A percentile compares a stretch with the other conserved stretches of the same genome.
These are phyloP conservation scores for Chelonus formosanus DNA, from an alignment of 2,888 invertebrate species.

Conservation along the genomic window DNA sequence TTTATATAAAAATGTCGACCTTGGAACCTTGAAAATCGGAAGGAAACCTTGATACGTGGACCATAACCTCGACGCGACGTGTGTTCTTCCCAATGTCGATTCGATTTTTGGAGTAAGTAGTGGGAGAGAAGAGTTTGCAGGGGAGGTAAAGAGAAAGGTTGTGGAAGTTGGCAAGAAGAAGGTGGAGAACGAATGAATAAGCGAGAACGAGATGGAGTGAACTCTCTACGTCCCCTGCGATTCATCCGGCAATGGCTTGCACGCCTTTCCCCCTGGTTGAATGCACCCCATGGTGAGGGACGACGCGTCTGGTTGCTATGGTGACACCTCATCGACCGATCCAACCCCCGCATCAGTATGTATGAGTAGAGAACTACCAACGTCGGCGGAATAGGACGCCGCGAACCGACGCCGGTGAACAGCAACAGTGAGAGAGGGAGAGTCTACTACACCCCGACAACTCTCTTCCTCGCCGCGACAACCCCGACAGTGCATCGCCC, in stretches of 20 bases:
- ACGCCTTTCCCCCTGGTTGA: constrained; percentile 52
- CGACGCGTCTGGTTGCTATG: constrained; percentile 67
- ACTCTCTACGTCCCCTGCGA: constrained; percentile 47
- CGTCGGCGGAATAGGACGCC: constrained; percentile 16
- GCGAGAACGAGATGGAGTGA: constrained; percentile 3
- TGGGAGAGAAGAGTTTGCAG: not conserved
- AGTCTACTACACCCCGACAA: constrained; percentile 15
- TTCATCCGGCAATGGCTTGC: constrained; percentile 56
- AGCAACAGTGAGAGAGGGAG: constrained; percentile 16
- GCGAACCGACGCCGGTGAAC: constrained; percentile 13
- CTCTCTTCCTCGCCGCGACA: constrained; percentile 30
- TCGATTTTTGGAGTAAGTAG: constrained; percentile 32
- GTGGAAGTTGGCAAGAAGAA: not conserved
- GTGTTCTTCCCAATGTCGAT: constrained; percentile 30
- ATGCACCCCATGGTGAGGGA: constrained; percentile 67
- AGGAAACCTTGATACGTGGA: constrained; percentile 37
- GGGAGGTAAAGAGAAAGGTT: constrained; percentile 20
- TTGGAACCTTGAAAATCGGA: constrained; percentile 41
- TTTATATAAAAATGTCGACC: constrained; percentile 31
- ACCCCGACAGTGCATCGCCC: constrained; percentile 58
- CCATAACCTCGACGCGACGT: constrained; percentile 39
- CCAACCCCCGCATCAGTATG: constrained; percentile 50
- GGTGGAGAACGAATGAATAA: not conserved
- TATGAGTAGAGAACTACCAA: not conserved
- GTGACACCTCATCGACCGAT: constrained; percentile 69